A percentile compares a stretch with the other conserved stretches of the same genome.
phyloP scores from a whole-genome alignment of 2,797 vertebrate species.

The Parauchenoglanis ngamensis region DNA sequence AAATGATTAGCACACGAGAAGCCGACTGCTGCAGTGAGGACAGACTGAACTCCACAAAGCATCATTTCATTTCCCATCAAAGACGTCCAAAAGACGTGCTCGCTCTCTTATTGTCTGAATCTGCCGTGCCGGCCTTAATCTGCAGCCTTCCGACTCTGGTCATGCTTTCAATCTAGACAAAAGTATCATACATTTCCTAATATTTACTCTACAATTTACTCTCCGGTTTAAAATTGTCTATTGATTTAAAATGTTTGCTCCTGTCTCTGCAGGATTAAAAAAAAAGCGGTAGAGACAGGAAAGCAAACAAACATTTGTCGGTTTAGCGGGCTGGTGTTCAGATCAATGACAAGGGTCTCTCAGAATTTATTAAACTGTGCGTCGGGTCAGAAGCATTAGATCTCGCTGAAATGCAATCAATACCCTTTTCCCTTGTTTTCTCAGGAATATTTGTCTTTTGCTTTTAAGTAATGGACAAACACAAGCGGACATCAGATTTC shows the following conservation, averaged over 20 bases:
- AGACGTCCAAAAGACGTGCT: constrained; percentile 70
- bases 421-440: constrained; percentile 77
- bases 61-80: constrained; percentile 70
- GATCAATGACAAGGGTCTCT: constrained; percentile 81
- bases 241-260: constrained; percentile 89
- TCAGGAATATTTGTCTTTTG: constrained; percentile 60
- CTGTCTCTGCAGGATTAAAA: constrained; percentile 60
- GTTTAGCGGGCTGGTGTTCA: constrained; percentile 70
- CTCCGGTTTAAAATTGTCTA: constrained; percentile 90
- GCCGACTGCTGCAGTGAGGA: constrained; percentile 67
- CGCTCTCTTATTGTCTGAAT: constrained; percentile 69
- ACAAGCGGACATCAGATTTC: constrained; percentile 80
- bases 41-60: constrained; percentile 67
- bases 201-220: constrained; percentile 85
- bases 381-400: constrained; percentile 78
- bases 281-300: constrained; percentile 56
- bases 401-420: constrained; percentile 77
- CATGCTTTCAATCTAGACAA: constrained; percentile 77
- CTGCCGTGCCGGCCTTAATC: constrained; percentile 73
- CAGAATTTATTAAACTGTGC: constrained; percentile 78
- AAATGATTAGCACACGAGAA: constrained; percentile 70
- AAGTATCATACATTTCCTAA: constrained; percentile 81
- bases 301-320: constrained; percentile 74
- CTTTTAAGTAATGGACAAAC: constrained; percentile 80
- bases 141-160: constrained; percentile 68